These are phyloP conservation scores for Pycnomerus fuliginosus DNA, from an alignment of 2,888 invertebrate genomes.

Conservation along the genomic window DNA sequence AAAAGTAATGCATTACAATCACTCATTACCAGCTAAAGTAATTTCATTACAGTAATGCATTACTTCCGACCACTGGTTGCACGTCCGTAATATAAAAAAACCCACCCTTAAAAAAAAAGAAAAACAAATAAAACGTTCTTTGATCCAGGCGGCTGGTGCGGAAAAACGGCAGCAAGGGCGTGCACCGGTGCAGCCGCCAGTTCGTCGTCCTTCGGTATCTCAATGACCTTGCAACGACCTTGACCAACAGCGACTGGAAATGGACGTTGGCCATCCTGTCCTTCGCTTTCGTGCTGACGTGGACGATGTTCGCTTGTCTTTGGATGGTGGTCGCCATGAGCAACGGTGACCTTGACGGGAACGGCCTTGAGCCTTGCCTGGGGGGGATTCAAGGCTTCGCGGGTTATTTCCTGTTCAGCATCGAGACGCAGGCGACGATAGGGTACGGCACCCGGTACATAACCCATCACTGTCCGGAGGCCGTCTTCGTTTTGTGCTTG, in stretches of 20 bases:
- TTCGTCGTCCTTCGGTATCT: conserved; percentile 32
- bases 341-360: conserved; percentile 71
- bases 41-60: too few species aligned
- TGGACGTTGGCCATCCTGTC: conserved; percentile 66
- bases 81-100: too few species aligned
- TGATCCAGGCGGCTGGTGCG: conserved; percentile 3
- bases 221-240: conserved; percentile 60
- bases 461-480: conserved; percentile 78
- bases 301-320: conserved; percentile 75
- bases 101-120: too few species aligned
- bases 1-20: too few species aligned
- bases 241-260: conserved; percentile 75
- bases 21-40: too few species aligned
- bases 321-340: conserved; percentile 77
- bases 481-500: conserved; percentile 76
- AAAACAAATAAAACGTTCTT: too few species aligned
- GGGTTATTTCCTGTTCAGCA: conserved; percentile 75
- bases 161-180: conserved; percentile 1
- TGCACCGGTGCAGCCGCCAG: background rate
- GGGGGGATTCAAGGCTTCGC: conserved; percentile 63
- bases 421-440: conserved; percentile 80
- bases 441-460: conserved; percentile 82
- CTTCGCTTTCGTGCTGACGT: conserved; percentile 67
- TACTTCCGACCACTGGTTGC: too few species aligned
- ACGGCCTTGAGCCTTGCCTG: conserved; percentile 46